Conservation (phyloP, 2,888 invertebrate genomes). For the Balanococcus diminutus region DNA sequence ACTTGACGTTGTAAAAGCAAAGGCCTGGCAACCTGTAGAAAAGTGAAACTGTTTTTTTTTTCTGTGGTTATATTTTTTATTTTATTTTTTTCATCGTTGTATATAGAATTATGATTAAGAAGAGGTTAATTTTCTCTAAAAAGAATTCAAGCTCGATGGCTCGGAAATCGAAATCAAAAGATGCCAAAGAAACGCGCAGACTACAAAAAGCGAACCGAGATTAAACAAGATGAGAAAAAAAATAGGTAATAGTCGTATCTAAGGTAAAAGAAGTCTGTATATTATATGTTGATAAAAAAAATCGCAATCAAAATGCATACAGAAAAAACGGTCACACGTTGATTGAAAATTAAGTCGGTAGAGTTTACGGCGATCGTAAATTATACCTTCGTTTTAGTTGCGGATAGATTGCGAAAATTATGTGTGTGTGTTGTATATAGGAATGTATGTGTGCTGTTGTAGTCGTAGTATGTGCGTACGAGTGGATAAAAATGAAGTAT, state of each 20-base stretch:
- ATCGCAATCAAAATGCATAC: background rate
- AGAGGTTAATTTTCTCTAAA: background rate
- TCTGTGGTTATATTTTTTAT: slow-evolving; percentile 32
- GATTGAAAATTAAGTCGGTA: background rate
- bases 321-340: background rate
- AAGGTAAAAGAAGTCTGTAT: background rate
- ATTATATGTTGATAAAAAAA: background rate
- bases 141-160: background rate
- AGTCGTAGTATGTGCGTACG: background rate
- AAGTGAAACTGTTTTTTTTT: slow-evolving; percentile 35
- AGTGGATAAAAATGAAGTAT: background rate
- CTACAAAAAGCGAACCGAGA: background rate
- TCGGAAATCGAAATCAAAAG: background rate
- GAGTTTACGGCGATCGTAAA: background rate
- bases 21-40: background rate
- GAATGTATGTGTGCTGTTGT: background rate
- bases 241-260: slow-evolving; percentile 18
- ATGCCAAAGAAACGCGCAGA: background rate
- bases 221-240: background rate
- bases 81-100: slow-evolving; percentile 29
- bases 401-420: background rate
- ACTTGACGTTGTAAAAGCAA: slow-evolving; percentile 43
- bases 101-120: slow-evolving; percentile 28
- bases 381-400: background rate
- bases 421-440: background rate